Base-by-base conservation (phyloP, 2,888 invertebrate species). In the Apantesis nais region DNA sequence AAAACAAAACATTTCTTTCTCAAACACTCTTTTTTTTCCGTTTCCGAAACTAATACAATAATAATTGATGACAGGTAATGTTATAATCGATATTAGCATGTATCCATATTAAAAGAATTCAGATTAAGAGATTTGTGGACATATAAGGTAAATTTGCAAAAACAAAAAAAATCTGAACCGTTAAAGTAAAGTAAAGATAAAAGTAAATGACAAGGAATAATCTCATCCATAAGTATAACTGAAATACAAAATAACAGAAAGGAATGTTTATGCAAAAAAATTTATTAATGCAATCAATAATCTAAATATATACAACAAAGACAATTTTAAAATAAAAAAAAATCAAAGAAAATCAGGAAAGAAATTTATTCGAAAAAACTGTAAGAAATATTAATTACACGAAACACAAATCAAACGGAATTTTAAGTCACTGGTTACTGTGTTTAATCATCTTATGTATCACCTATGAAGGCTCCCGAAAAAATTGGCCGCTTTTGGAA, bases 391-490 rank as follows among this genome's bases (percentile, higher is more conserved):
- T n/a, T n/a, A n/a, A n/a, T n/a, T n/a, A n/a, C n/a, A n/a, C n/a
- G n/a, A n/a, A n/a, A n/a, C n/a, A n/a, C n/a, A n/a, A n/a, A n/a
- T n/a, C n/a, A n/a, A n/a, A n/a, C n/a, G n/a, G n/a, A n/a, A n/a
- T n/a, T n/a, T n/a, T n/a, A n/a, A n/a, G n/a, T n/a, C n/a, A n/a
- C n/a, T n/a, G n/a, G n/a, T n/a, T n/a, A n/a, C n/a, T n/a, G n/a
- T 19, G 5, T 39, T 62, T 16, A 25, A 44, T 64, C 62, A 64
- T 39, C 60, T 55, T 66, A 70, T 60, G 67, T 7, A 22, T n/a
- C 64, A 22, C 70, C 74, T 34, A 64, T 52, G 55, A 71, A 77
- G 19, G 16, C 55, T 3, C 76, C 71, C 29, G 22, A 41, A 60
- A 76, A 76, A 37, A 73, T 31, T 34, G 68, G 44, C 29, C 9